phyloP scores from a whole-genome alignment of 2,797 vertebrate genomes.

The Enteromius mattozi region DNA sequence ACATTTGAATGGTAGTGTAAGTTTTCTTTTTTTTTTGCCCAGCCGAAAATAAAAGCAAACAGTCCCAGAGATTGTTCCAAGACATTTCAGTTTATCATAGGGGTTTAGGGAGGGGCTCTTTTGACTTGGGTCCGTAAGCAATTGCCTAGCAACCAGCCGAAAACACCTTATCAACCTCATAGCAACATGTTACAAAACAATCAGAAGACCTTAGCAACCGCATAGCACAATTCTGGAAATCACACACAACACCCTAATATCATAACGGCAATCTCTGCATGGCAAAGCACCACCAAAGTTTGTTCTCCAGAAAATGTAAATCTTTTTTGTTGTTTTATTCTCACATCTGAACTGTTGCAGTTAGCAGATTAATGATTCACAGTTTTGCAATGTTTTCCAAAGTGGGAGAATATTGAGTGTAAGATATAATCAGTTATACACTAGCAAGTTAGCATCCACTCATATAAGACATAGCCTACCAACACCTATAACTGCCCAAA shows the following conservation, averaged over 20 bases:
- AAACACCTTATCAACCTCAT: conserved; percentile 24
- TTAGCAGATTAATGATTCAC: neutral
- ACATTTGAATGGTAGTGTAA: neutral
- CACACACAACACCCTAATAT: neutral
- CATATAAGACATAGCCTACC: neutral
- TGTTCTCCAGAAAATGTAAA: neutral
- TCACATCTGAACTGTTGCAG: neutral
- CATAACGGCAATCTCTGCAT: neutral
- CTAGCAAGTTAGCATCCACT: neutral
- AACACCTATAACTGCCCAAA: neutral
- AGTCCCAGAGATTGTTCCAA: neutral
- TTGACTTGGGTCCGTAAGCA: neutral
- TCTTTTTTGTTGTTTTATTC: neutral
- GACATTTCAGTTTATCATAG: neutral
- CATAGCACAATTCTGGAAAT: neutral
- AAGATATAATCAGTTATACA: neutral
- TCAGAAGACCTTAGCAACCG: neutral
- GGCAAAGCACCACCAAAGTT: neutral
- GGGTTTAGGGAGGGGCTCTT: neutral
- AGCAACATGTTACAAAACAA: neutral
- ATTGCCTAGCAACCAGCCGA: conserved; percentile 15
- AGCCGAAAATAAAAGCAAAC: neutral
- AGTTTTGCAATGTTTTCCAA: neutral
- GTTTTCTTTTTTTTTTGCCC: neutral
- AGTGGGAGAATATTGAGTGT: neutral